Evolutionary conservation across 2,797 vertebrate genomes (phyloP).

Genomic region (Pteropus rufus): DNA sequence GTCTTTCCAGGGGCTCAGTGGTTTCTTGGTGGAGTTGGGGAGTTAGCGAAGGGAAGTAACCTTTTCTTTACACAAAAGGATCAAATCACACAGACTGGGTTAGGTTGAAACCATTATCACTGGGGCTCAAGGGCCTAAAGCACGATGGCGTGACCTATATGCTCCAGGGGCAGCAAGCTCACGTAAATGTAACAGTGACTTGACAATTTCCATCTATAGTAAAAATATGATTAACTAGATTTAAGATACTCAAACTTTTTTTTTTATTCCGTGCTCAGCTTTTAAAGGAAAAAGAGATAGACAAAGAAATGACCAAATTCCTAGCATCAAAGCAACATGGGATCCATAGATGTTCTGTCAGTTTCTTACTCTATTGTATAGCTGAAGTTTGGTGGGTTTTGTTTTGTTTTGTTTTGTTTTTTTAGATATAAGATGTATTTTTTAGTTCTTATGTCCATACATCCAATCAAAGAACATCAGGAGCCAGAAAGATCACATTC

Average conservation of each 20-base stretch:
- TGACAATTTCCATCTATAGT: not conserved
- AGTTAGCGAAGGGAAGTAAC: not conserved
- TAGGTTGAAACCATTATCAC: not conserved
- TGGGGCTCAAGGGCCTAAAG: fast-evolving
- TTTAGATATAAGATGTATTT: not conserved
- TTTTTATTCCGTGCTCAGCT: not conserved
- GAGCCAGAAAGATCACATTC: not conserved
- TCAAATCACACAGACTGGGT: not conserved
- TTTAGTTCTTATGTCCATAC: not conserved
- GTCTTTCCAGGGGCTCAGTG: not conserved
- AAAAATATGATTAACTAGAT: not conserved
- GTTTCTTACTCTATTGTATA: not conserved
- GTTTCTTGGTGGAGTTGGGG: not conserved
- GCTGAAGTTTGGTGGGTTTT: not conserved
- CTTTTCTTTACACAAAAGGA: not conserved
- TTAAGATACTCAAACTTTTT: not conserved
- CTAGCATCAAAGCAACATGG: not conserved
- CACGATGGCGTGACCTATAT: not conserved
- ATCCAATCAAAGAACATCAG: not conserved
- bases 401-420: not conserved
- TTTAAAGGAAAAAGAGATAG: not conserved
- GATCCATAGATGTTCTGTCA: not conserved
- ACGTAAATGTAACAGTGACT: not conserved
- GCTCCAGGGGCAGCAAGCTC: not conserved
- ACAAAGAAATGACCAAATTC: not conserved